phyloP scores from a whole-genome alignment of 2,797 vertebrate species.

The Tangara arthus region DNA sequence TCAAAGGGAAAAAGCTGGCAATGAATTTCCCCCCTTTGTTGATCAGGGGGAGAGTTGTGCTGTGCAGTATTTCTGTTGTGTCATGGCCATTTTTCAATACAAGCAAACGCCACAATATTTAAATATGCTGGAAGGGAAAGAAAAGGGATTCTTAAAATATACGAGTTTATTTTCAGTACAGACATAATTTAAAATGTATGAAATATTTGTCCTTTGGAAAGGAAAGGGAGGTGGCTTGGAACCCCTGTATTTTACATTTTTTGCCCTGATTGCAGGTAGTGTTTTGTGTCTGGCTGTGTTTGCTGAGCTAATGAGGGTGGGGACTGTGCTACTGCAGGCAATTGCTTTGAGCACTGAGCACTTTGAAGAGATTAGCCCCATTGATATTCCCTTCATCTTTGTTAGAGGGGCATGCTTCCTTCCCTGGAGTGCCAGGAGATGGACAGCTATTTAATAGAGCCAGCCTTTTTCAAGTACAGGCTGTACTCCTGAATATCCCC shows the following conservation, averaged over 20 bases:
- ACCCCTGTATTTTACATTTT: conserved; percentile 12
- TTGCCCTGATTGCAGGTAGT: not conserved
- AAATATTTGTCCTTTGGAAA: conserved; percentile 34
- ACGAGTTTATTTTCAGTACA: not conserved
- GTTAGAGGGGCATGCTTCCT: conserved; percentile 45
- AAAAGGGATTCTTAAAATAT: not conserved
- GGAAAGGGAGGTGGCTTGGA: conserved; percentile 3
- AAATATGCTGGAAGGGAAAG: not conserved
- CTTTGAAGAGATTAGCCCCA: conserved; percentile 74
- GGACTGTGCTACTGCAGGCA: conserved; percentile 53
- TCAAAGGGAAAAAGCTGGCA: not conserved
- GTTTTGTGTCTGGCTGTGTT: conserved; percentile 58
- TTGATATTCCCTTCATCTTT: conserved; percentile 74
- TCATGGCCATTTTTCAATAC: not conserved
- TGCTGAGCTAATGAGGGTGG: conserved; percentile 67
- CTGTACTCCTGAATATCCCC: conserved; percentile 57
- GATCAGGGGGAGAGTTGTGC: not conserved
- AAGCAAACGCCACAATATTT: not conserved
- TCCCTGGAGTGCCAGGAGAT: conserved; percentile 63
- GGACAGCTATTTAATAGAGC: conserved; percentile 69
- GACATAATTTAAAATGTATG: not conserved
- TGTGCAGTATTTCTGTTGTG: not conserved
- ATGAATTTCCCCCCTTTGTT: not conserved
- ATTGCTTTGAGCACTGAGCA: conserved; percentile 65
- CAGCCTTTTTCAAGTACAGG: conserved; percentile 55